A percentile compares a stretch with the other conserved stretches of the same genome.
Conservation (phyloP, 92 coral and sea anemone species). For the Umimayanthus kanabou region DNA sequence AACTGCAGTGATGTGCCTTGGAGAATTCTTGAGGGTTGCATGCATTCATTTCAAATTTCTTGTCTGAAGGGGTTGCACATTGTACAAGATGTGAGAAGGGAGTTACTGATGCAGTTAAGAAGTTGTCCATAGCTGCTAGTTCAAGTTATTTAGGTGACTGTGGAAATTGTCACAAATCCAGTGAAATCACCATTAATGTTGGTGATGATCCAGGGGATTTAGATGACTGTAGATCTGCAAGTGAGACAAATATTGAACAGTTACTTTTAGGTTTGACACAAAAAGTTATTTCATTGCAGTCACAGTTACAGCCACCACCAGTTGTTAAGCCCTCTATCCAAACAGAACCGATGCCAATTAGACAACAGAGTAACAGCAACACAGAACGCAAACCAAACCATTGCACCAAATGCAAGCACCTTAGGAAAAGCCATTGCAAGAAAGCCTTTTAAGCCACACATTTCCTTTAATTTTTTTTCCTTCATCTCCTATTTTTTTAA, state of each 20-base stretch:
- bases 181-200: neutral
- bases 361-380: neutral
- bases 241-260: slow-evolving; percentile 25
- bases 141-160: too few relatives aligned
- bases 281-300: too few relatives aligned
- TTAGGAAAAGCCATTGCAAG: slow-evolving; percentile 39
- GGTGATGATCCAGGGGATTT: neutral
- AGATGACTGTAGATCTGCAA: neutral
- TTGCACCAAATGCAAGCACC: slow-evolving; percentile 47
- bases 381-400: slow-evolving; percentile 40
- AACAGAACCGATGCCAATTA: neutral
- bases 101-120: neutral
- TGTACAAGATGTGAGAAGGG: neutral
- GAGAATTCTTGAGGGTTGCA: neutral
- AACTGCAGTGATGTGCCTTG: slow-evolving; percentile 13
- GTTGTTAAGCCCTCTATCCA: neutral
- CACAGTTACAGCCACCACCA: too few relatives aligned
- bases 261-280: neutral
- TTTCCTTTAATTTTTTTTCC: too few relatives aligned
- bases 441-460: neutral
- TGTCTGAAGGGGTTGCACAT: too few relatives aligned
- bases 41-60: slow-evolving; percentile 1
- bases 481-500: too few relatives aligned
- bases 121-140: too few relatives aligned
- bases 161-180: neutral